Base-by-base conservation (phyloP, 1,140 invertebrate species). In the Zaprionus gabonicus region DNA sequence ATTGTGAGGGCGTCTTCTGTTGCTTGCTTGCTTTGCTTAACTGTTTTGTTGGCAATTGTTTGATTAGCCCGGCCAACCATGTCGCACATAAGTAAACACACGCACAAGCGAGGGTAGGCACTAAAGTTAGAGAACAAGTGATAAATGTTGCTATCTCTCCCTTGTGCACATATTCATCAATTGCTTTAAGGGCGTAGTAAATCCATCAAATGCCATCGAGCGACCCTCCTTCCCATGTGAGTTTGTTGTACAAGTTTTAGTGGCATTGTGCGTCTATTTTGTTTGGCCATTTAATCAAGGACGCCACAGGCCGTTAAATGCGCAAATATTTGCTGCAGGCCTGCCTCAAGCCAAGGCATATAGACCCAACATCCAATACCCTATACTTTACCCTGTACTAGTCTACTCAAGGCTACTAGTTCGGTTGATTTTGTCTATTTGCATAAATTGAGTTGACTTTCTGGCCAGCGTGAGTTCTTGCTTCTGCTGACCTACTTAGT, bases 251-350 rank as follows among this genome's bases (percentile, higher is more conserved):
- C 63, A 82, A 82, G 87, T 82, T 70, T 82, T 63, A 62, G 63
- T 79, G 44, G 62, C 36, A 56, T 65, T 34, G 31, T 60, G 56
- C 44, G 46, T 69, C 63, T 69, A 28, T 67, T 41, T 57, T 87
- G 65, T 83, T 87, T 88, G 77, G 77, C 46, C 55, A 80, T 80
- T 83, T 83, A 87, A 88, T 87, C 73, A 88, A 87, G 77, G 77
- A 44, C 70, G 46, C 60, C 77, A 71, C 49, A 51, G 68, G 78
- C 73, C 81, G 82, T 88, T 87, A 76, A 81, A 75, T 75, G 83
- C 75, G 67, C 71, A 83, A 87, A 88, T 83, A 87, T 87, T 86
- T 67, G 58, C 46, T n/a, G 15, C 31, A 66, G 62, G 76, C 69
- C 76, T 73, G 64, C 20, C 65, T 41, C 69, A 78, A 81, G 58